Percentiles rank a stretch among this genome's conserved stretches.
Conservation (phyloP, 2,797 vertebrate species). For the Hippopotamyrus pictus region DNA sequence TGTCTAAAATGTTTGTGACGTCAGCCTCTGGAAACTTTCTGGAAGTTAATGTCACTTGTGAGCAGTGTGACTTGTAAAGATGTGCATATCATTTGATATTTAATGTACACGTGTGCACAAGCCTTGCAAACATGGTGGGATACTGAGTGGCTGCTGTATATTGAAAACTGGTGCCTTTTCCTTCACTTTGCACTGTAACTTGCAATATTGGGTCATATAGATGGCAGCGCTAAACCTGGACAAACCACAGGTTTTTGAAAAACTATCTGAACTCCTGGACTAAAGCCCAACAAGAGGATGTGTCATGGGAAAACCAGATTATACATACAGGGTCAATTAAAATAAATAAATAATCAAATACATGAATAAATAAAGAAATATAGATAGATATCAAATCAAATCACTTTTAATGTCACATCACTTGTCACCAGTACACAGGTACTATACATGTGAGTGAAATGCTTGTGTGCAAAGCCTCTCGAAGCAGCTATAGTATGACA, state of each 20-base stretch:
- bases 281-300: not conserved
- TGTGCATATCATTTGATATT: not conserved
- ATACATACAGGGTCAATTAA: not conserved
- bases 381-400: not conserved
- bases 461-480: no score
- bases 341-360: not conserved
- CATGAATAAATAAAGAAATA: not conserved
- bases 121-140: not conserved
- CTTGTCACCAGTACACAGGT: not conserved
- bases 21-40: not conserved
- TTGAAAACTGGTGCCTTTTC: not conserved
- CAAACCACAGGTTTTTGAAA: not conserved
- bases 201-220: not conserved
- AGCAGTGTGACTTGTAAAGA: not conserved
- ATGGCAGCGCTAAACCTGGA: not conserved
- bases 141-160: not conserved
- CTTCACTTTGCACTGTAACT: not conserved
- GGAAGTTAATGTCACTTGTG: not conserved
- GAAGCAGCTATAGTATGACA: no score
- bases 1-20: not conserved
- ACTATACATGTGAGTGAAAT: no score
- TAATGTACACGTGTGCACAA: not conserved
- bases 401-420: no score
- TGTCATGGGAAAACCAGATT: not conserved
- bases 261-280: not conserved